A percentile compares a stretch with the other conserved stretches of the same genome.
These are phyloP conservation scores for Andrena haemorrhoa DNA, from an alignment of 2,888 invertebrate genomes.

Conservation along the genomic window DNA sequence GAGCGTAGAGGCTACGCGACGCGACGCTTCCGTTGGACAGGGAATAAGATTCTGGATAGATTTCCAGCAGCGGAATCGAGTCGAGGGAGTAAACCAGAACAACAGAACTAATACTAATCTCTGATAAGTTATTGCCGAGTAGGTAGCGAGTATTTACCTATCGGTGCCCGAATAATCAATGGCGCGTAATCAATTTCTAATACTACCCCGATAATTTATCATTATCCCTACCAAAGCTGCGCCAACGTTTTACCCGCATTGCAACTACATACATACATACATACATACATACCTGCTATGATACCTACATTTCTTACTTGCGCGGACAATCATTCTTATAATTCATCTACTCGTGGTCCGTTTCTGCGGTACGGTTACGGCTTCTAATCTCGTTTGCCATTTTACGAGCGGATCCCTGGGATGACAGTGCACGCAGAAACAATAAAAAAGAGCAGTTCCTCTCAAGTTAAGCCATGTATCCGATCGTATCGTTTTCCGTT, in stretches of 20 bases:
- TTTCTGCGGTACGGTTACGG: neutral
- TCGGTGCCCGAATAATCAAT: constrained; percentile 63
- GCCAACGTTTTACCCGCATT: constrained; percentile 50
- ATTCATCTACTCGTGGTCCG: neutral
- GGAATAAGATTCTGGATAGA: constrained; percentile 25
- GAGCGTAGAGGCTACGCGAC: constrained; percentile 3
- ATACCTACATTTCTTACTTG: constrained; percentile 1
- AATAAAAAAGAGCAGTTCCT: constrained; percentile 9
- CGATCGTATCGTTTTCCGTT: constrained; percentile 20
- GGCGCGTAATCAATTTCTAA: constrained; percentile 68
- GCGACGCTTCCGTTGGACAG: constrained; percentile 20
- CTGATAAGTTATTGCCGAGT: constrained; percentile 65
- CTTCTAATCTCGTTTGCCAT: constrained; percentile 8
- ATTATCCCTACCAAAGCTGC: constrained; percentile 42
- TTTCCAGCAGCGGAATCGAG: constrained; percentile 21
- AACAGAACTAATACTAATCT: constrained; percentile 66
- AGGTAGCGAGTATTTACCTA: constrained; percentile 63
- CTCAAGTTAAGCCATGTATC: constrained; percentile 1
- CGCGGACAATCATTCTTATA: constrained; percentile 18
- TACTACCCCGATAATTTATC: constrained; percentile 66
- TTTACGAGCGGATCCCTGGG: neutral
- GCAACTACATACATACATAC: constrained; percentile 39
- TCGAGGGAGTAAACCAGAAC: constrained; percentile 42
- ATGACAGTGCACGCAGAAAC: neutral
- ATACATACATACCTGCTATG: constrained; percentile 24